Base-by-base conservation (phyloP, 2,113 vertebrate genomes). In the Epinephelus lanceolatus region DNA sequence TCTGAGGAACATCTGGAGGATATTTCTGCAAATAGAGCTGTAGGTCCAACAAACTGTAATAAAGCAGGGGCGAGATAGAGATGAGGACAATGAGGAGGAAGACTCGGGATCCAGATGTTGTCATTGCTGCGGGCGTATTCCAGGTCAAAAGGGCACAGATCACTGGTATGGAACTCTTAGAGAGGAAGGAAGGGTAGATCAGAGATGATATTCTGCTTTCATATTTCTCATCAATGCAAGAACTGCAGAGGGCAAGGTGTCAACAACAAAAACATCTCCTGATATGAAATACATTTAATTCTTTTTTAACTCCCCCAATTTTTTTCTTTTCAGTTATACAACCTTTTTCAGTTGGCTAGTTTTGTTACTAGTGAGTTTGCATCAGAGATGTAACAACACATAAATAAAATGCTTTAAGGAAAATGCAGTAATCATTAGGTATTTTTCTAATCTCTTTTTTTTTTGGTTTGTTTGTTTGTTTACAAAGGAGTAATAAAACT, bases 151-250 rank as follows among this genome's bases (percentile, higher is more conserved):
- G 19, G 56, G 18, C 30, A 53, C 33, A 23, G 42, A 55, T 79
- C 40, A 60, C 11, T 67, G 37, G 37, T 25, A 30, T 51, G 61
- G 15, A 80, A 53, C 57, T 5, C 30, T 56, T 45, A 21, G 3
- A 68, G 12, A 60, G 66, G 56, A 78, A 87, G 67, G 80, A 72
- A 81, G 73, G 52, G 65, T 42, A 65, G 62, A 68, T 79, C 37
- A 70, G 61, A 74, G 11, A 14, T n/a, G 11, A 40, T 6, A 65
- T 47, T 9, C 18, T 0, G 6, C 33, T 71, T 33, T 81, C 27
- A 75, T 33, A 60, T 70, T 14, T 17, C 7, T 30, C 27, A 40
- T 17, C 13, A 61, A 11, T 21, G 30, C 57, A 80, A 49, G 59
- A 76, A 71, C 65, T 65, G n/a, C 18, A 25, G 4, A 60, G 33